Percentiles rank a stretch among this genome's conserved stretches.
These are phyloP conservation scores for Ridgeia piscesae DNA, from an alignment of 1,140 invertebrate species.

Conservation along the genomic window DNA sequence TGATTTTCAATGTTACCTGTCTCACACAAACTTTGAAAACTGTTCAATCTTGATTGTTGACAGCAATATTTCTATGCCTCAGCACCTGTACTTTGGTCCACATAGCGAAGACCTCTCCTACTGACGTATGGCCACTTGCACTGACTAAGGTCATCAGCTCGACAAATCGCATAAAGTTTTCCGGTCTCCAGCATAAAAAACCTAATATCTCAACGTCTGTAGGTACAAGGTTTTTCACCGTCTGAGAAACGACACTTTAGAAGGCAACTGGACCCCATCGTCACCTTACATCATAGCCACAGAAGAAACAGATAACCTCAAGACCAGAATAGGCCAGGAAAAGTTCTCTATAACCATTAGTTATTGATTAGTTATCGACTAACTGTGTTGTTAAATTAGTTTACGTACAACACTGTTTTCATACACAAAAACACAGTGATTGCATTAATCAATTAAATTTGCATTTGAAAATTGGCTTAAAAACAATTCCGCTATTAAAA, in stretches of 20 bases:
- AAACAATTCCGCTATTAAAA: background rate
- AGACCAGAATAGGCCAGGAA: background rate
- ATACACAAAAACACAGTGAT: background rate
- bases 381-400: background rate
- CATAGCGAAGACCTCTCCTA: background rate
- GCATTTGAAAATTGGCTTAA: background rate
- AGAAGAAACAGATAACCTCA: background rate
- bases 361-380: background rate
- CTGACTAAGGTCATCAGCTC: background rate
- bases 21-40: background rate
- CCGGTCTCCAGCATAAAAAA: background rate
- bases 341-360: background rate
- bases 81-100: background rate
- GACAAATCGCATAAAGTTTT: background rate
- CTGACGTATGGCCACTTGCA: background rate
- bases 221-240: background rate
- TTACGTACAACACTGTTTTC: background rate
- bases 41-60: background rate
- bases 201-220: background rate
- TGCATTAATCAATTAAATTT: background rate
- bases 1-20: background rate
- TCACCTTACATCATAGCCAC: background rate
- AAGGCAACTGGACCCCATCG: background rate
- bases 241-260: background rate
- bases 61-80: background rate